These are phyloP conservation scores for Caenorhabditis wallacei DNA, from an alignment of 2,888 invertebrate genomes.

Conservation along the genomic window DNA sequence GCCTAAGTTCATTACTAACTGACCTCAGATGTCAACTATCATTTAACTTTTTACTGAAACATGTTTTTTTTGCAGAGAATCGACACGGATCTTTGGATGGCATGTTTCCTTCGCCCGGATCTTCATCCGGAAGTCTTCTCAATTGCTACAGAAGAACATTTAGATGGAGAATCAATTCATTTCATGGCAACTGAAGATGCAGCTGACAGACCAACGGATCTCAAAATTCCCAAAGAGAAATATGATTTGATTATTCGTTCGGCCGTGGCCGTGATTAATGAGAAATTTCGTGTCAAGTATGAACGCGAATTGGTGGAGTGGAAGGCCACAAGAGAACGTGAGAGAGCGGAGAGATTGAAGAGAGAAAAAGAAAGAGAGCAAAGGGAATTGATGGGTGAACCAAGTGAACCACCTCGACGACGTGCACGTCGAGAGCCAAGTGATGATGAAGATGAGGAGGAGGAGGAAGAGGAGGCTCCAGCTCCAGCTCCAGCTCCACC, in stretches of 20 bases:
- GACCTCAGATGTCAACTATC: no score
- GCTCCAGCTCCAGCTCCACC: no score
- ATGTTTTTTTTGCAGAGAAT: background rate
- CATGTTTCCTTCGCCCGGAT: background rate
- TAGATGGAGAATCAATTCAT: conserved; percentile 1
- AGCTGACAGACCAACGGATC: background rate
- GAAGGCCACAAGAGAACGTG: background rate
- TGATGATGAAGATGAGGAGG: no score
- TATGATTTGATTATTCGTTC: background rate
- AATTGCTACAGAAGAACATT: background rate
- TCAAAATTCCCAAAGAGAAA: background rate
- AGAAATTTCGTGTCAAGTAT: background rate
- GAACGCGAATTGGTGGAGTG: background rate
- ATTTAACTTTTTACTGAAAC: background rate
- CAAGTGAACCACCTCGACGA: background rate
- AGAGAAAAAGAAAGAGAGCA: background rate
- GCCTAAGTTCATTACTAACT: no score
- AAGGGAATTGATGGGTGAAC: background rate
- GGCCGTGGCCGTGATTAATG: background rate
- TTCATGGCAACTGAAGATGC: background rate
- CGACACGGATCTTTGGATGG: conserved; percentile 3
- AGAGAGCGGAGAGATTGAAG: background rate
- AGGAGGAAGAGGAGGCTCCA: no score
- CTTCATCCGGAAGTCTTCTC: background rate
- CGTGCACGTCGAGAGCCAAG: background rate